These are phyloP conservation scores for Drosophila equinoxialis DNA, from an alignment of 1,140 invertebrate species.

Conservation along the genomic window DNA sequence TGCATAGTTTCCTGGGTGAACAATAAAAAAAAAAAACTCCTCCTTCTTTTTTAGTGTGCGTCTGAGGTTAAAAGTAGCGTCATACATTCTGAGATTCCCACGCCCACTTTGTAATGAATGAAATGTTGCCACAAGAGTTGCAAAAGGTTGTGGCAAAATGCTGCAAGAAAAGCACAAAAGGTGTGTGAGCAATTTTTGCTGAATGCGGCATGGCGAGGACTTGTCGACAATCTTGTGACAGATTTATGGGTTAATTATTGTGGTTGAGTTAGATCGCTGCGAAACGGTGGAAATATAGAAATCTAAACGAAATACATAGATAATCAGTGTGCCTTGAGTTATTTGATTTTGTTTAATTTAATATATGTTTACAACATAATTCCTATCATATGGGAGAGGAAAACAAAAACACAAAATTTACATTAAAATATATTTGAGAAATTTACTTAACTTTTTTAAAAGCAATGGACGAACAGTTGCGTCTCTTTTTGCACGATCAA, in stretches of 20 bases:
- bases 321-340: background rate
- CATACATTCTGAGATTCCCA: conserved; percentile 58
- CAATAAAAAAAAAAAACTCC: background rate
- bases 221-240: conserved; percentile 69
- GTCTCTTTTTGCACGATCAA: background rate
- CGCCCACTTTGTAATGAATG: conserved; percentile 50
- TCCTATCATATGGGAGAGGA: background rate
- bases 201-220: conserved; percentile 54
- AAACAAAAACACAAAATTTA: background rate
- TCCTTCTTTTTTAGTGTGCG: conserved; percentile 41
- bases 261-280: background rate
- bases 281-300: background rate
- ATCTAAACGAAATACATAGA: background rate
- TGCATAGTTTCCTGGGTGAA: conserved; percentile 61
- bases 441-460: background rate
- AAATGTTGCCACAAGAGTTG: conserved; percentile 54
- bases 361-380: no score
- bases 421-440: background rate
- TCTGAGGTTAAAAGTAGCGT: conserved; percentile 71
- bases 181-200: conserved; percentile 59
- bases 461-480: background rate
- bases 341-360: background rate
- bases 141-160: conserved; percentile 38
- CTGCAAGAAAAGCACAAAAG: conserved; percentile 37
- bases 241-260: conserved; percentile 77